These are phyloP conservation scores for Orchesella cincta DNA, from an alignment of 1,140 invertebrate genomes.

Conservation along the genomic window DNA sequence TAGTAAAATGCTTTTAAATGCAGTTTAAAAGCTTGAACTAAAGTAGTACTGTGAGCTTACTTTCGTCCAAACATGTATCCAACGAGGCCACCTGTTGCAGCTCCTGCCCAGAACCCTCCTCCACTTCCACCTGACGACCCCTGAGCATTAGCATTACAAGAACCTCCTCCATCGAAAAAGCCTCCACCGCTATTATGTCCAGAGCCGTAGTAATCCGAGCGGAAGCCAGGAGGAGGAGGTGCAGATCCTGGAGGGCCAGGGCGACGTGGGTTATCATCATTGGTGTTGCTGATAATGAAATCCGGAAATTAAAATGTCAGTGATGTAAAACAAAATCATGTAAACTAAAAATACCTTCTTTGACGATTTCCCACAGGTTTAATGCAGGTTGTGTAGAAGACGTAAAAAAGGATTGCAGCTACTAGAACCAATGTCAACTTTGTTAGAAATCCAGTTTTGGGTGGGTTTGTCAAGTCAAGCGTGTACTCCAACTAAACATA, in stretches of 20 bases:
- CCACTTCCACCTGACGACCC: conserved; percentile 20
- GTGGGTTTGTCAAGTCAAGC: conserved; percentile 31
- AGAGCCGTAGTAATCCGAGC: conserved; percentile 53
- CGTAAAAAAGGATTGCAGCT: conserved; percentile 54
- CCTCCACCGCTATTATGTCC: conserved; percentile 15
- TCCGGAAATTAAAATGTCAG: neutral
- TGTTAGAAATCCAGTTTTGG: neutral
- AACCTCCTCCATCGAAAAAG: conserved; percentile 31
- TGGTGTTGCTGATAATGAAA: neutral
- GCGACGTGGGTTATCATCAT: conserved; percentile 43
- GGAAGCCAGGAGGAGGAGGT: conserved; percentile 58
- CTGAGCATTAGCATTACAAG: conserved; percentile 28
- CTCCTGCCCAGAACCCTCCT: conserved; percentile 62
- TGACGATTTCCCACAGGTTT: conserved; percentile 53
- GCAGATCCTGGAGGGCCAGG: conserved; percentile 25
- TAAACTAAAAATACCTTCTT: conserved; percentile 39
- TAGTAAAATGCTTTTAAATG: neutral
- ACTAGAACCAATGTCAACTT: conserved; percentile 25
- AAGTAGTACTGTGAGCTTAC: conserved; percentile 28
- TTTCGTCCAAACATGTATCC: conserved; percentile 60
- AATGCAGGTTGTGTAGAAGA: conserved; percentile 59
- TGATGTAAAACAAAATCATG: neutral
- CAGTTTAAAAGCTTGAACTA: neutral
- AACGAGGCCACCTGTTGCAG: conserved; percentile 59
- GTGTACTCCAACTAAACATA: conserved; percentile 45